phyloP scores from a whole-genome alignment of 2,888 invertebrate genomes.

The Choristoneura rosaceana region DNA sequence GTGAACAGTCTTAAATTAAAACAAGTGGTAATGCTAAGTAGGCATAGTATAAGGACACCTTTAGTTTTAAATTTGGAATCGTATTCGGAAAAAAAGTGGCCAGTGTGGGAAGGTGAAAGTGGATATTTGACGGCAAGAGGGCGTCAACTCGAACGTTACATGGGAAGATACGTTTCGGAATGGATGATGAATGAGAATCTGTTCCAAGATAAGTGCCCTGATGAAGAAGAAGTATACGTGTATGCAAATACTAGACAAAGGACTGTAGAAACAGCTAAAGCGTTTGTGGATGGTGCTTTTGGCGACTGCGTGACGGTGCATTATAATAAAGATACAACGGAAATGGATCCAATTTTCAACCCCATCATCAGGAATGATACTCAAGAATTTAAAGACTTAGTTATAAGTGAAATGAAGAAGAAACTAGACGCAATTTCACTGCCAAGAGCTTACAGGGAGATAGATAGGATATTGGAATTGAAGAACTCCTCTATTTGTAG shows the following conservation, averaged over 20 bases:
- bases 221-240: constrained; percentile 54
- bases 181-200: constrained; percentile 63
- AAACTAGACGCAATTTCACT: constrained; percentile 57
- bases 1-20: constrained; percentile 12
- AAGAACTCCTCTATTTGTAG: constrained; percentile 62
- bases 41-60: constrained; percentile 26
- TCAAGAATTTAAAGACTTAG: constrained; percentile 50
- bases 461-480: constrained; percentile 64
- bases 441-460: constrained; percentile 52
- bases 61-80: background rate
- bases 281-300: constrained; percentile 66
- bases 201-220: constrained; percentile 58
- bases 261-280: constrained; percentile 64
- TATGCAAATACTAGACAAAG: constrained; percentile 68
- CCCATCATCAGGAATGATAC: constrained; percentile 59
- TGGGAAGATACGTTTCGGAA: constrained; percentile 65
- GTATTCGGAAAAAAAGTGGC: constrained; percentile 26
- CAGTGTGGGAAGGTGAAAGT: background rate
- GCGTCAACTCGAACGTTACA: constrained; percentile 61
- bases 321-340: constrained; percentile 52
- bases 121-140: constrained; percentile 70
- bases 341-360: constrained; percentile 63
- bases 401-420: constrained; percentile 58
- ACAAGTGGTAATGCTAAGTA: constrained; percentile 27
- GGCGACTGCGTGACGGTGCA: constrained; percentile 60